Evolutionary conservation across 2,113 vertebrate genomes (phyloP), one percentile per base, ranked within the genome.

Genomic region (Cairina moschata): DNA sequence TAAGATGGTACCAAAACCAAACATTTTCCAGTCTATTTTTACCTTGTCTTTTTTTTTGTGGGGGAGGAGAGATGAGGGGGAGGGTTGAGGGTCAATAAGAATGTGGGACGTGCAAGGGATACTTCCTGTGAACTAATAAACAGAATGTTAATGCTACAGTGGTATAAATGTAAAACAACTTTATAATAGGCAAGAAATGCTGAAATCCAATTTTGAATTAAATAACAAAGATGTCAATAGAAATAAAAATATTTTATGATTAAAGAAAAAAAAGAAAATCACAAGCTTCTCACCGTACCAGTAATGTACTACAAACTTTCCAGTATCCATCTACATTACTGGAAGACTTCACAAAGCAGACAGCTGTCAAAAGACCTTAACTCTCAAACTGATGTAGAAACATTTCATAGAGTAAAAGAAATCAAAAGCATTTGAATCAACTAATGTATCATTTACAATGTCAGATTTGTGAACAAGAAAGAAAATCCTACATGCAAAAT

Each of bases 1-100:
- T 59, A n/a, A 48, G 9, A 50, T 11, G 55, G 6, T 21, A 48
- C 2, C 23, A 60, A 50, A 69, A 71, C 29, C 17, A 38, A 73
- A 38, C 6, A 5, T 15, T 23, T 65, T 54, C 36, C 29, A 8
- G 9, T 22, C 6, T 1, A 1, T 1, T 8, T 7, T 31, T n/a
- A 13, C 32, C 31, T 29, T 48, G 6, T 17, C 21, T 25, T 8
- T 20, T 58, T 34, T 58, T 34, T 48, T 10, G 20, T 17, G 4
- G 8, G 22, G 29, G 22, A 21, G 20, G 17, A 44, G 44, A 44
- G 17, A 44, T 48, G 46, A 21, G 46, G 2, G 5, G 4, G 10
- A 32, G 11, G 17, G 55, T 44, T 17, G 44, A 44, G 17, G 44
- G 44, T 44, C 17, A 17, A 17, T 40, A 2, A 4, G 10, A 12